Base-by-base conservation (phyloP, 2,113 vertebrate species). In the Carassius auratus region DNA sequence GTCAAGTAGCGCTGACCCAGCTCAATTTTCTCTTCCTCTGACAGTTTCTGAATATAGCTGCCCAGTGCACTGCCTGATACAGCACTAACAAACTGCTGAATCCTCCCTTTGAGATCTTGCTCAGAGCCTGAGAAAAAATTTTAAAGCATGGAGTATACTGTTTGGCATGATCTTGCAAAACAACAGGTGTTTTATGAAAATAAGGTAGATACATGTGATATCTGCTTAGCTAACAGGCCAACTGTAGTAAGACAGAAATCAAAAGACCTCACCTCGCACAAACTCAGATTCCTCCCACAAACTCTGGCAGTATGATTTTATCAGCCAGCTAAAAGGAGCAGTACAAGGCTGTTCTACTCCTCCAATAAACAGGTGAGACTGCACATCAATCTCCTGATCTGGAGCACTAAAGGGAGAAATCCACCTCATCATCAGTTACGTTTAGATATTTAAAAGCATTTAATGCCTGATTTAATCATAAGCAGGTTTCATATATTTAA, bases 241-340 rank as follows among this genome's bases (percentile, higher is more conserved):
- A 19, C 3, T 21, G 9, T 5, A 21, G 15, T 36, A 7, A 69
- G 17, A 78, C 76, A 38, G 8, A 33, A 38, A 78, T 64, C 59
- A 73, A 68, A 26, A 69, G 1, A 45, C 23, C 89, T 83, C 61
- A 95, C 94, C 92, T 90, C 90, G 93, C 42, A 92, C 82, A 55
- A 93, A 93, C 62, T 94, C 91, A 7, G 93, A 93, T 84, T 95
- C 94, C 66, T 92, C 93, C 94, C 94, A 95, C 17, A 95, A 84
- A 13, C 84, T 90, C 7, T 94, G 89, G 6, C 92, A 91, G 38
- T 93, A 86, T 26, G 42, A 0, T 52, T 2, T 91, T 76, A 95
- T 68, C 23, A 93, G 86, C 94, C 94, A 95, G 88, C 94, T 95
- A 85, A 95, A 95, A 0, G 93, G 92, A 23, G 93, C 92, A 5